Conservation (phyloP, 2,797 vertebrate species). For the Salarias fasciatus region DNA sequence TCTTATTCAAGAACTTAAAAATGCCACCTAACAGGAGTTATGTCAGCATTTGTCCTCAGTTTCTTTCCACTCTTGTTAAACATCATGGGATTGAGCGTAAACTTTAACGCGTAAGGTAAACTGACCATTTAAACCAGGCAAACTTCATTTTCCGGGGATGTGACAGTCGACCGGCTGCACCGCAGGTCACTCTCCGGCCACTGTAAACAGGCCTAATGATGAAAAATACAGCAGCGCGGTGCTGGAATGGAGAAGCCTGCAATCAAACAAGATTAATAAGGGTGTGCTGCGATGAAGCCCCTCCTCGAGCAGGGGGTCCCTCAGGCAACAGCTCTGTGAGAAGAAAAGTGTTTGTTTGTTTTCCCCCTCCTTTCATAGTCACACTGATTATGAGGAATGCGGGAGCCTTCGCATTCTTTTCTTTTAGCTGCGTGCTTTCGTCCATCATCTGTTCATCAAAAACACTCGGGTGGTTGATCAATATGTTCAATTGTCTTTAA, state of each 20-base stretch:
- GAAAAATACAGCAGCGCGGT: constrained; percentile 70
- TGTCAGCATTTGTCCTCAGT: no score
- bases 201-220: constrained; percentile 66
- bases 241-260: constrained; percentile 67
- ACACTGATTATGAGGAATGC: constrained; percentile 79
- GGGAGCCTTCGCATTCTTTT: constrained; percentile 62
- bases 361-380: constrained; percentile 62
- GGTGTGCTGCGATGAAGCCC: constrained; percentile 61
- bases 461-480: not conserved
- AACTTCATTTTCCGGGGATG: no score
- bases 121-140: no score
- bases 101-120: no score
- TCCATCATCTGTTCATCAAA: constrained; percentile 52
- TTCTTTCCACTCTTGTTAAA: no score
- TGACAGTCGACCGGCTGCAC: no score
- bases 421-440: constrained; percentile 19
- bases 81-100: no score
- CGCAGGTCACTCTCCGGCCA: constrained; percentile 3
- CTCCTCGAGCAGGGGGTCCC: constrained; percentile 45
- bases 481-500: no score
- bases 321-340: constrained; percentile 60
- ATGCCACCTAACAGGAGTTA: no score
- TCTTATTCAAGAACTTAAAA: no score
- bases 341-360: constrained; percentile 79
- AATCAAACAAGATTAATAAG: constrained; percentile 85